phyloP scores from a whole-genome alignment of 2,888 invertebrate genomes.

The Piscicola geometra region DNA sequence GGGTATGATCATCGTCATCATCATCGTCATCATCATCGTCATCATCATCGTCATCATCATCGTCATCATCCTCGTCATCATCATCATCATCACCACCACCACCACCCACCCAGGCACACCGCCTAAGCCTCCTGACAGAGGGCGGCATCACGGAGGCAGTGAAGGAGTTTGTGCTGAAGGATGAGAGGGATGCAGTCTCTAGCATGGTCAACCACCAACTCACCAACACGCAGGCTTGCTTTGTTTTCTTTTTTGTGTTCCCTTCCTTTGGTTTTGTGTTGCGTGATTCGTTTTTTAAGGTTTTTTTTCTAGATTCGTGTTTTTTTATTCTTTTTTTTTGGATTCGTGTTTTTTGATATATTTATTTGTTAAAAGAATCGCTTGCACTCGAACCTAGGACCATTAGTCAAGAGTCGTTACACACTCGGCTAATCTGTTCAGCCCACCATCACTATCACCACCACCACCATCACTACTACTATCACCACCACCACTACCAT shows the following conservation, averaged over 20 bases:
- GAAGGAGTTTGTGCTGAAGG: slow-evolving; percentile 65
- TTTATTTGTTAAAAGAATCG: too few species aligned
- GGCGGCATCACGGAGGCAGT: slow-evolving; percentile 75
- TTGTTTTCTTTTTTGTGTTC: too few species aligned
- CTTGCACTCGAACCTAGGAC: too few species aligned
- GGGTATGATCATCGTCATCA: slow-evolving; percentile 35
- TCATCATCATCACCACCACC: neutral
- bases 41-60: slow-evolving; percentile 7
- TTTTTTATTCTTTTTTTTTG: too few species aligned
- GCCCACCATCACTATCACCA: neutral
- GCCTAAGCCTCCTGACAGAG: slow-evolving; percentile 68
- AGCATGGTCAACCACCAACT: slow-evolving; percentile 59
- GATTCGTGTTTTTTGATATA: too few species aligned
- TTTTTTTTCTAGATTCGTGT: too few species aligned
- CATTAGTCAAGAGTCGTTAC: too few species aligned
- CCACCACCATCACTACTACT: too few species aligned
- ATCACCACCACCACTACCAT: neutral
- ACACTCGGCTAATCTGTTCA: too few species aligned
- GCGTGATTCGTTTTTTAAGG: too few species aligned
- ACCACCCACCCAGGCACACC: slow-evolving; percentile 52
- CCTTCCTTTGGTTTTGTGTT: too few species aligned
- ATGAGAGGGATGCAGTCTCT: slow-evolving; percentile 55
- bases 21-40: slow-evolving; percentile 29
- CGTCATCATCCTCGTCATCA: neutral
- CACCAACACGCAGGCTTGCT: slow-evolving; percentile 54